phyloP scores from a whole-genome alignment of 1,140 invertebrate genomes.

The Phortica variegata region DNA sequence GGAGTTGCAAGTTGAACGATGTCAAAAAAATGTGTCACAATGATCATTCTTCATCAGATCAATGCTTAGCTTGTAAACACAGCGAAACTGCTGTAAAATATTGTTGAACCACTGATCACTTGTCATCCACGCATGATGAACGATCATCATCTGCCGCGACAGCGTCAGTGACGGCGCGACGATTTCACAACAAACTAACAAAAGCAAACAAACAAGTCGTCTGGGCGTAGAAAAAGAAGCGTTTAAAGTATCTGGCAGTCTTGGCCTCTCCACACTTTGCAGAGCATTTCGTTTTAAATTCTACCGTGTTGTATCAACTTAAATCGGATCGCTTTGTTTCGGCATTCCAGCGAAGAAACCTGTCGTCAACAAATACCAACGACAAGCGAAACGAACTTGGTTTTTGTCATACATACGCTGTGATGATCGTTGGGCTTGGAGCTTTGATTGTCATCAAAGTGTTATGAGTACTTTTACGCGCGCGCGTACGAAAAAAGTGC shows the following conservation, averaged over 20 bases:
- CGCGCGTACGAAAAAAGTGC: conserved; percentile 21
- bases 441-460: too few relatives aligned
- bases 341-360: conserved; percentile 18
- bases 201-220: too few relatives aligned
- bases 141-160: conserved; percentile 21
- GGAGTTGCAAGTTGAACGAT: conserved; percentile 14
- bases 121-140: conserved; percentile 49
- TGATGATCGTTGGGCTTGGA: too few relatives aligned
- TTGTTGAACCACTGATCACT: conserved; percentile 53
- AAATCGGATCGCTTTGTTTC: too few relatives aligned
- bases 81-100: conserved; percentile 47
- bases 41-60: conserved; percentile 18
- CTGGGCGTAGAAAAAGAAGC: too few relatives aligned
- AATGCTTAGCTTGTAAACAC: conserved; percentile 36
- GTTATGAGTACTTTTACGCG: too few relatives aligned
- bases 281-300: too few relatives aligned
- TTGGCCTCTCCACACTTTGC: too few relatives aligned
- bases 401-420: conserved; percentile 26
- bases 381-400: conserved; percentile 53
- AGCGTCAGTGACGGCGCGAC: too few relatives aligned
- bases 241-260: too few relatives aligned
- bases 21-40: conserved; percentile 23
- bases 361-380: conserved; percentile 46
- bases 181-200: too few relatives aligned
- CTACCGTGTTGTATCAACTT: too few relatives aligned